Conservation (phyloP, 2,888 invertebrate species). For the Pelosia muscerda region DNA sequence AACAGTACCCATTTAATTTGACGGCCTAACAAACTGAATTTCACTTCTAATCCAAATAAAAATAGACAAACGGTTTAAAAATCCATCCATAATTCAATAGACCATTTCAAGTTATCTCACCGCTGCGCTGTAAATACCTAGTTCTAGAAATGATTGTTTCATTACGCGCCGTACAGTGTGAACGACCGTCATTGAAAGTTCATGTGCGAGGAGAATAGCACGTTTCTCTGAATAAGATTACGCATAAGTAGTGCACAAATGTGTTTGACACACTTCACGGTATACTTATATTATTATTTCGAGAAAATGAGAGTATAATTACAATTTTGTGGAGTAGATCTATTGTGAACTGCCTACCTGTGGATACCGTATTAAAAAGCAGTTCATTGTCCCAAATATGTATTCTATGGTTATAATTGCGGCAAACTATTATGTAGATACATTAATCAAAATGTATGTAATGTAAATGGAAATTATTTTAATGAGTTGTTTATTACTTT, state of each 20-base stretch:
- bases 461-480: no score
- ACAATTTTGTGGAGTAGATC: conserved; percentile 2
- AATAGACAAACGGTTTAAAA: not conserved
- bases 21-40: no score
- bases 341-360: not conserved
- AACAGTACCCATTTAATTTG: no score
- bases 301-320: conserved; percentile 19
- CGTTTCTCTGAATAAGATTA: conserved; percentile 17
- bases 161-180: conserved; percentile 9
- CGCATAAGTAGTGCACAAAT: conserved; percentile 12
- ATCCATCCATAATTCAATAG: not conserved
- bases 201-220: conserved; percentile 11
- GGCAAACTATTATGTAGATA: not conserved
- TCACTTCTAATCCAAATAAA: not conserved
- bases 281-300: conserved; percentile 10
- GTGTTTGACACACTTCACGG: conserved; percentile 24
- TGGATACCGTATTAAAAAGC: conserved; percentile 2
- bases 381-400: conserved; percentile 9
- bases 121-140: not conserved
- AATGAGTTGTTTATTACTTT: no score
- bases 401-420: not conserved
- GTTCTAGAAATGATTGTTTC: conserved; percentile 10
- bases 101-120: not conserved
- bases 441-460: no score
- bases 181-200: conserved; percentile 25